Conservation (phyloP, 2,888 invertebrate species). For the Amphipyra berbera region DNA sequence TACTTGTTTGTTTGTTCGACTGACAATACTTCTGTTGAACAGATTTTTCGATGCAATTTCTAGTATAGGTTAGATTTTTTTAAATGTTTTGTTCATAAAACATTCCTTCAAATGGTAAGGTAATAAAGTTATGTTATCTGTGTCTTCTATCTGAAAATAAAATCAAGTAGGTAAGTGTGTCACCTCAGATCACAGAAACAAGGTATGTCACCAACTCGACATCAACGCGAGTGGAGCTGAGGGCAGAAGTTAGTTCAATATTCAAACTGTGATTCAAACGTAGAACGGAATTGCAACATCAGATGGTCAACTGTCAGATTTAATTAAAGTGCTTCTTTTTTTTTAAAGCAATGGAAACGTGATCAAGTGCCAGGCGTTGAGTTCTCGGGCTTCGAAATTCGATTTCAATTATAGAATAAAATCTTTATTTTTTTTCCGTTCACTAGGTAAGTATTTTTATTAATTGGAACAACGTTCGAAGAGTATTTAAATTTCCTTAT, state of each 20-base stretch:
- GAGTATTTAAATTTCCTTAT: conserved; percentile 33
- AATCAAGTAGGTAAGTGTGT: too few relatives aligned
- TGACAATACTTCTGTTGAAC: too few relatives aligned
- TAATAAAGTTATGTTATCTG: not conserved
- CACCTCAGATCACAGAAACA: too few relatives aligned
- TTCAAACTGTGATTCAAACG: conserved; percentile 16
- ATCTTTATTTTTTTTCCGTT: conserved; percentile 21
- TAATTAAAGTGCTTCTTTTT: conserved; percentile 46
- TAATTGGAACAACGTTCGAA: conserved; percentile 32
- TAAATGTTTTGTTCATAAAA: too few relatives aligned
- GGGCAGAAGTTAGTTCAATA: conserved; percentile 3
- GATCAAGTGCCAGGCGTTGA: conserved; percentile 39
- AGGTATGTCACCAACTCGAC: too few relatives aligned
- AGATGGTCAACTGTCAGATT: conserved; percentile 48
- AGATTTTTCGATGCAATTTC: too few relatives aligned
- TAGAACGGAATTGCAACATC: conserved; percentile 21
- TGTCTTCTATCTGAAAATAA: not conserved
- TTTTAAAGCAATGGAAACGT: conserved; percentile 40
- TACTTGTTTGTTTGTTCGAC: too few relatives aligned
- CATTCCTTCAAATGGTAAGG: too few relatives aligned
- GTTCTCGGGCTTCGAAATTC: conserved; percentile 32
- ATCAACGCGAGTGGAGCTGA: not conserved
- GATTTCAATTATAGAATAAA: conserved; percentile 41
- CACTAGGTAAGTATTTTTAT: conserved; percentile 14
- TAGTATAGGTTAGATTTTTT: too few relatives aligned